Base-by-base conservation (phyloP, 2,888 invertebrate species). In the Poecilobothrus nobilitatus region DNA sequence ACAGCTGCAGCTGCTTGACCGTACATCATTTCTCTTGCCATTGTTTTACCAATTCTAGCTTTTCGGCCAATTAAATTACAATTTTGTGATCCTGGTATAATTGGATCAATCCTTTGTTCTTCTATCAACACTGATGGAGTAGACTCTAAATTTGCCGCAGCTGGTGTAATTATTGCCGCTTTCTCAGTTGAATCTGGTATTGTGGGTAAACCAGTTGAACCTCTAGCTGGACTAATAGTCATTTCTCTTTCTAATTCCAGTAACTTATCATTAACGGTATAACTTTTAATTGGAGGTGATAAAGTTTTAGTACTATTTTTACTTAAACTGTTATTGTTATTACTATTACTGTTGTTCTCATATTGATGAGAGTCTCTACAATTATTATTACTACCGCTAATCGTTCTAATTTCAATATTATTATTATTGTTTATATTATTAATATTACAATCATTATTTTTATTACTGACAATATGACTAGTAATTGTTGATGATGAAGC, bases 151-250 rank as follows among this genome's bases (percentile, higher is more conserved):
- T 73, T 65, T 72, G 75, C 69, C 68, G 72, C 64, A 22, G 75
- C 69, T 72, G 73, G 33, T 73, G 74, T 69, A 75, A 74, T 65
- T 67, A 71, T 62, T 21, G 74, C 68, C 63, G 71, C 71, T 15
- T 71, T 68, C 27, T 72, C 71, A n/a, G 82, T 81, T 21, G 86
- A 86, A 71, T 71, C 62, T 74, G 87, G 87, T 0, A 87, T 87
- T 1, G 86, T 85, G 71, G 87, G 88, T 73, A 87, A 86, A 1
- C 87, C 88, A 7, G 87, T 88, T 9, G 88, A 88, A 69, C 66
- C 44, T 68, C 71, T 37, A 72, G 63, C 65, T 1, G 89, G 89
- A 67, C 88, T 89, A 0, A 89, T 73, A 63, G 74, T 74, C 27
- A 73, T 73, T 71, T 78, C 76, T 8, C 75, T 72, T n/a, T 78